phyloP scores from a whole-genome alignment of 2,113 vertebrate species.

The Athene cunicularia region DNA sequence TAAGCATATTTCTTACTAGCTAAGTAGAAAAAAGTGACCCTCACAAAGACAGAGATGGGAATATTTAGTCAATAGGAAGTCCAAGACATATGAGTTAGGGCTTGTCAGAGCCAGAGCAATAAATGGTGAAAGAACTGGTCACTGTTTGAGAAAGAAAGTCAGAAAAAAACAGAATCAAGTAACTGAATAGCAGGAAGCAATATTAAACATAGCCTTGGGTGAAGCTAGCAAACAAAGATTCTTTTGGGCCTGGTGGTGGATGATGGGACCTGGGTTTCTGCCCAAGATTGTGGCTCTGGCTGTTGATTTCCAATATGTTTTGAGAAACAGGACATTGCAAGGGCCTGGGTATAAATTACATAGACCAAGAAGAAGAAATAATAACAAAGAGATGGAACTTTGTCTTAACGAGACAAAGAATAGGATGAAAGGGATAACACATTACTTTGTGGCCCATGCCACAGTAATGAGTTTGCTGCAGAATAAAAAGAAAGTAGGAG shows the following conservation, averaged over 20 bases:
- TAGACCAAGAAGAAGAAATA: background rate
- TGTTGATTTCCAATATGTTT: background rate
- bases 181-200: background rate
- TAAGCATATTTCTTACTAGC: background rate
- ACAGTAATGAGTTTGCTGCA: constrained; percentile 20
- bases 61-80: background rate
- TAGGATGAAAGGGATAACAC: background rate
- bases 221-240: background rate
- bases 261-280: background rate
- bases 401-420: background rate
- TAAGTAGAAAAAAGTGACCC: background rate
- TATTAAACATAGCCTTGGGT: background rate
- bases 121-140: background rate
- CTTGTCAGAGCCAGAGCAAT: background rate
- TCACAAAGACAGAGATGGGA: background rate
- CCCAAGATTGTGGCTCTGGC: background rate
- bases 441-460: background rate
- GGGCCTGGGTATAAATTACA: background rate
- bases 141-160: background rate
- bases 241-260: background rate
- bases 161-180: background rate
- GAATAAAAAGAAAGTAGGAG: background rate
- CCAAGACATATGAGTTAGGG: background rate
- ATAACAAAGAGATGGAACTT: background rate
- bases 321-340: background rate